Conservation (phyloP, 1,140 invertebrate genomes). For the Pemphigus obesinymphae region DNA sequence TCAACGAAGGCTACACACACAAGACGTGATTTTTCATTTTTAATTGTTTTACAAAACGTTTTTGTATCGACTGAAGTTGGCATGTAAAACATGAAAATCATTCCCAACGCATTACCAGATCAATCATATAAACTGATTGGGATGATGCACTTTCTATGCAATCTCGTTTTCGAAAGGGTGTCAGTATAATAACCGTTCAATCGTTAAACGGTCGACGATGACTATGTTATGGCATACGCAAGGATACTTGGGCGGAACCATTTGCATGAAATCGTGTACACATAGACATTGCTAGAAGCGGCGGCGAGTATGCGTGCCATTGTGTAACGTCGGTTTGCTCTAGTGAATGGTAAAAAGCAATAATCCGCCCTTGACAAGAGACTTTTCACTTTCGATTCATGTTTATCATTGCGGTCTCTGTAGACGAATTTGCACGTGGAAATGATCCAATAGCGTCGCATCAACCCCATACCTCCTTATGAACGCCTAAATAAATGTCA, state of each 20-base stretch:
- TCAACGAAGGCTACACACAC: too few species aligned
- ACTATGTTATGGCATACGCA: background rate
- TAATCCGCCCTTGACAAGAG: conserved; percentile 22
- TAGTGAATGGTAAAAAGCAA: conserved; percentile 4
- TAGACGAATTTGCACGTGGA: background rate
- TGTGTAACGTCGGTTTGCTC: conserved; percentile 23
- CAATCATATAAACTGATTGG: too few species aligned
- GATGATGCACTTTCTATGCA: background rate
- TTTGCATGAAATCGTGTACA: conserved; percentile 3
- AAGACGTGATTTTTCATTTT: too few species aligned
- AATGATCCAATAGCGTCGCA: background rate
- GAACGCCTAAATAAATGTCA: too few species aligned
- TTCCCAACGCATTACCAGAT: too few species aligned
- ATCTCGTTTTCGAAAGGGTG: background rate
- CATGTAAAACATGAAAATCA: too few species aligned
- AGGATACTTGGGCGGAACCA: background rate
- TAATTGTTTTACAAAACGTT: too few species aligned
- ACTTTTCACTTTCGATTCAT: conserved; percentile 20
- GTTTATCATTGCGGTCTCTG: conserved; percentile 1
- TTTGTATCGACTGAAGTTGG: too few species aligned
- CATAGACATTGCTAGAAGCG: background rate
- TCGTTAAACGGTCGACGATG: background rate
- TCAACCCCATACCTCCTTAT: too few species aligned
- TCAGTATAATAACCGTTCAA: too few species aligned
- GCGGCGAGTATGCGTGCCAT: background rate